phyloP scores from a whole-genome alignment of 1,140 invertebrate species.

The Euglossa dilemma region DNA sequence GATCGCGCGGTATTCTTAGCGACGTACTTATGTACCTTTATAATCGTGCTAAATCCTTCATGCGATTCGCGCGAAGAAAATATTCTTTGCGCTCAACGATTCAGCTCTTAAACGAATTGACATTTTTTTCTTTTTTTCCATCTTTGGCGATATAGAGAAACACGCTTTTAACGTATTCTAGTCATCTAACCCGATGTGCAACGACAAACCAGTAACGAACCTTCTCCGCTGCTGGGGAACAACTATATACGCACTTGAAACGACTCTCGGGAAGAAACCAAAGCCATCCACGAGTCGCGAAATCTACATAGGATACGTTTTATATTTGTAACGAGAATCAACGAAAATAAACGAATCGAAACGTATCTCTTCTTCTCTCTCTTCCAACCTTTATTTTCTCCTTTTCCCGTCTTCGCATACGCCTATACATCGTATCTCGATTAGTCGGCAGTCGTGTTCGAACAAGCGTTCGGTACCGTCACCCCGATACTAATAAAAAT shows the following conservation, averaged over 20 bases:
- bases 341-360: slow-evolving; percentile 52
- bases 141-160: not conserved
- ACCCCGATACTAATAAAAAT: slow-evolving; percentile 9
- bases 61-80: not conserved
- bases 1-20: not conserved
- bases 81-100: not conserved
- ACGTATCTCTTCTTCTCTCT: not conserved
- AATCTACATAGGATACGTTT: slow-evolving; percentile 45
- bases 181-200: slow-evolving; percentile 4
- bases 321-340: slow-evolving; percentile 53
- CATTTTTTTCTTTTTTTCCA: not conserved
- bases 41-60: not conserved
- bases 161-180: slow-evolving; percentile 10
- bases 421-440: not conserved
- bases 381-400: slow-evolving; percentile 2
- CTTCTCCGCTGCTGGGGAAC: not conserved
- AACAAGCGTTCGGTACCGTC: slow-evolving; percentile 12
- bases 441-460: not conserved
- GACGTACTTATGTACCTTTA: not conserved
- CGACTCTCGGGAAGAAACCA: not conserved
- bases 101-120: not conserved
- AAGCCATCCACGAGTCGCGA: slow-evolving; percentile 45
- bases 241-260: slow-evolving; percentile 4
- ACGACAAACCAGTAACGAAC: not conserved
- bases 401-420: too few relatives aligned